Evolutionary conservation across 2,888 invertebrate genomes (phyloP).

Genomic region (Myopa tessellatipennis): DNA sequence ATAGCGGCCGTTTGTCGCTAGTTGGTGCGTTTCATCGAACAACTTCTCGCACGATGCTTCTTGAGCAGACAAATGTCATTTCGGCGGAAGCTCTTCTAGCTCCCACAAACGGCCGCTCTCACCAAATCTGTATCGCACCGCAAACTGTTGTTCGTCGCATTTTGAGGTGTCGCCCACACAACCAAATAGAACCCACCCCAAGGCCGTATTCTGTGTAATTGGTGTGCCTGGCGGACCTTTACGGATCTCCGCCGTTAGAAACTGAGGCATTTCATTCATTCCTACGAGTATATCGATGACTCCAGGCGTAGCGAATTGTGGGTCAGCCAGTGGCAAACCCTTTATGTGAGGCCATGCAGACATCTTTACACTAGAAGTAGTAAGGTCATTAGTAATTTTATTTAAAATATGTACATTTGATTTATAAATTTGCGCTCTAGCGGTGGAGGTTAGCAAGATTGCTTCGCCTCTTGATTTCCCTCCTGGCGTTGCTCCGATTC

Average conservation of each 20-base stretch:
- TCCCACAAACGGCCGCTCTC: constrained; percentile 39
- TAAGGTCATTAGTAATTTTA: constrained; percentile 44
- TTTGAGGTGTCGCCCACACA: background rate
- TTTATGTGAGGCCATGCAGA: too few relatives aligned
- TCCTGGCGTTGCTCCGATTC: too few relatives aligned
- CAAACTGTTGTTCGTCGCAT: background rate
- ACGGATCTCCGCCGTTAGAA: constrained; percentile 34
- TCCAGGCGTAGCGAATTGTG: too few relatives aligned
- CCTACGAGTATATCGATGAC: constrained; percentile 40
- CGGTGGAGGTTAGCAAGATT: too few relatives aligned
- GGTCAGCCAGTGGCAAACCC: constrained; percentile 41
- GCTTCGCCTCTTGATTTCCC: too few relatives aligned
- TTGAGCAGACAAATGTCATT: too few relatives aligned
- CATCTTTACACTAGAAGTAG: constrained; percentile 21
- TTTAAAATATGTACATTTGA: constrained; percentile 29
- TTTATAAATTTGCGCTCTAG: too few relatives aligned
- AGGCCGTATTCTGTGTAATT: constrained; percentile 33
- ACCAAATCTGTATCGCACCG: constrained; percentile 17
- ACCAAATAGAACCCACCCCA: constrained; percentile 40
- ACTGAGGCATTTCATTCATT: constrained; percentile 40
- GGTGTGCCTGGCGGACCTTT: constrained; percentile 38
- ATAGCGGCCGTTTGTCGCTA: too few relatives aligned
- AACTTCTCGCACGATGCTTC: too few relatives aligned
- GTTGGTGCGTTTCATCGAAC: too few relatives aligned
- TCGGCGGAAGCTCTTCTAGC: constrained; percentile 41